Evolutionary conservation across 2,888 invertebrate species (phyloP).

Genomic region (Meghimatium bilineatum): DNA sequence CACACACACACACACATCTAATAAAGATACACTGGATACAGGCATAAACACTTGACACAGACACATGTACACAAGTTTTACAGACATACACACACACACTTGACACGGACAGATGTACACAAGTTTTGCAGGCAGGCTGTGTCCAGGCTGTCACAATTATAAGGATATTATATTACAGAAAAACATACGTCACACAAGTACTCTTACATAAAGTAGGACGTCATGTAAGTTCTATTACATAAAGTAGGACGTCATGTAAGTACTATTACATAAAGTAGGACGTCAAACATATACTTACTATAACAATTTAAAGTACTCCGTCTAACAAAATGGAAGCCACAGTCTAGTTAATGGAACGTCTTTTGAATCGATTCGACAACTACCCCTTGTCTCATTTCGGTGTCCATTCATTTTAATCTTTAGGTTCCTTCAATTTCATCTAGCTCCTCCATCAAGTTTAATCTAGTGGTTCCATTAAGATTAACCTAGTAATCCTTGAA

Average conservation of each 20-base stretch:
- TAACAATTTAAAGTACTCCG: neutral
- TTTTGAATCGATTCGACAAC: neutral
- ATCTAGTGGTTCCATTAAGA: neutral
- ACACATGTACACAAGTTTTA: too few relatives aligned
- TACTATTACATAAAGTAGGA: neutral
- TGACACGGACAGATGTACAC: too few relatives aligned
- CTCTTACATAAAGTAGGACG: too few relatives aligned
- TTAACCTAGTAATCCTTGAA: neutral
- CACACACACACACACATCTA: too few relatives aligned
- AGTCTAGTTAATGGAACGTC: neutral
- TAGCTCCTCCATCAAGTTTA: neutral
- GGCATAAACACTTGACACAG: too few relatives aligned
- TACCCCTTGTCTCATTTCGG: neutral
- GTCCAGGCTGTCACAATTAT: too few relatives aligned
- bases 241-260: neutral
- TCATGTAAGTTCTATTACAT: too few relatives aligned
- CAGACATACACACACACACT: too few relatives aligned
- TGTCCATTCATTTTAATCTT: neutral
- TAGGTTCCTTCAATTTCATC: neutral
- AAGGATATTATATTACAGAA: too few relatives aligned
- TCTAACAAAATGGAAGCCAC: neutral
- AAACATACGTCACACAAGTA: too few relatives aligned
- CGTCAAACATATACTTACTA: neutral
- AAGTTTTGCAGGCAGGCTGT: too few relatives aligned
- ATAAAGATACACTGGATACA: too few relatives aligned